Base-by-base conservation (phyloP, 2,888 invertebrate genomes). In the Drosophila siamana region DNA sequence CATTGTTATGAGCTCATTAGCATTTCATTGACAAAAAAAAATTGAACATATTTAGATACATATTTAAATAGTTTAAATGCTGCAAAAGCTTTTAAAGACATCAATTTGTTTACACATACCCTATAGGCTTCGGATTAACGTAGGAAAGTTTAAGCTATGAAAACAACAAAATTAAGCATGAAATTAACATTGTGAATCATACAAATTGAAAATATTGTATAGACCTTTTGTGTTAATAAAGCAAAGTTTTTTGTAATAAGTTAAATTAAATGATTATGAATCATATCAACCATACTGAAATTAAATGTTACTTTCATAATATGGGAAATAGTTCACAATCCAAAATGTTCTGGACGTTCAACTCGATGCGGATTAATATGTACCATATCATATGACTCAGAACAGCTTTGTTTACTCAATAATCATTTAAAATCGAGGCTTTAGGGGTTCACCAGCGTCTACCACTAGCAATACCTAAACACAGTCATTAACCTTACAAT, bases 401-500 rank as follows among this genome's bases (percentile, higher is more conserved):
- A 63, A 40, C 51, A 48, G 56, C 68, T 80, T 69, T 73, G 78
- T 73, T 84, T 66, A 63, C 57, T 36, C 62, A 65, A 61, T 59
- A 52, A 46, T 24, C 24, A 60, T 63, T 55, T 15, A 46, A 55
- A 61, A 62, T 44, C 41, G 13, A 30, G 40, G 51, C 47, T 54
- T 72, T 43, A 40, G 78, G 77, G 79, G 66, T 70, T 80, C 54
- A 78, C 75, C 67, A 50, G 8, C 7, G 15, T 46, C 52, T 22
- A 36, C 47, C 30, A 46, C 16, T 19, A 54, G 50, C 40, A 15
- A 56, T 61, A 41, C 33, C 41, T 78, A 71, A 73, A 63, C 78
- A 83, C 67, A 77, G 78, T 78, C 86, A 85, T 85, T 83, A 86
- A 83, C 86, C 78, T 80, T 78, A 78, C 71, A 74, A 71, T 69